Percentiles rank a stretch among this genome's conserved stretches.
phyloP scores from a whole-genome alignment of 2,888 invertebrate genomes.

The Caenorhabditis sp. region DNA sequence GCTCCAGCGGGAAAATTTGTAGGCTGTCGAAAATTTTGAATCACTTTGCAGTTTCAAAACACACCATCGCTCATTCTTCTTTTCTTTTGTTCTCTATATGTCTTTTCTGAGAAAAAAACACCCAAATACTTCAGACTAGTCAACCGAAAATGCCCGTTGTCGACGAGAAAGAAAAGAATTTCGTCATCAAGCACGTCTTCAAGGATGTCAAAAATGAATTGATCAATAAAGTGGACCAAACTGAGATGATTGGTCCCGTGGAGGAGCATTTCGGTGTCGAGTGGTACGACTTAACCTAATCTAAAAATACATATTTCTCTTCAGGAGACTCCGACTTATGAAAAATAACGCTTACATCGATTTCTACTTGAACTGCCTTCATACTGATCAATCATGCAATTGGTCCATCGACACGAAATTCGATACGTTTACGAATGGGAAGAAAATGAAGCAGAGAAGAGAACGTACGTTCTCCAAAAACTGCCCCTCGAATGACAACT shows the following conservation, averaged over 20 bases:
- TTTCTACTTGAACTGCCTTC: neutral
- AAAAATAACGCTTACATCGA: neutral
- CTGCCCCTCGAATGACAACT: too few species aligned
- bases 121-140: too few species aligned
- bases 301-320: neutral
- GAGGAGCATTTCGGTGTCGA: neutral
- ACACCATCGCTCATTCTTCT: too few species aligned
- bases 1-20: too few species aligned
- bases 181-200: neutral
- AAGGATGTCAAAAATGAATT: neutral
- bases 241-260: neutral
- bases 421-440: neutral
- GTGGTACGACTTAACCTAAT: neutral
- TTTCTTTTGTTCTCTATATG: too few species aligned
- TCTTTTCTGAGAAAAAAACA: too few species aligned
- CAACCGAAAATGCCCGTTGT: neutral
- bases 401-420: neutral
- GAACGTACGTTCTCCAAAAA: neutral
- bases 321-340: neutral
- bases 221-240: neutral
- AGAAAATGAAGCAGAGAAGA: neutral
- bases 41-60: too few species aligned
- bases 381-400: neutral
- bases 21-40: too few species aligned
- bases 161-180: neutral